A percentile compares a stretch with the other conserved stretches of the same genome.
Evolutionary conservation across 2,113 vertebrate species (phyloP).

Genomic region (Tragelaphus strepsiceros): DNA sequence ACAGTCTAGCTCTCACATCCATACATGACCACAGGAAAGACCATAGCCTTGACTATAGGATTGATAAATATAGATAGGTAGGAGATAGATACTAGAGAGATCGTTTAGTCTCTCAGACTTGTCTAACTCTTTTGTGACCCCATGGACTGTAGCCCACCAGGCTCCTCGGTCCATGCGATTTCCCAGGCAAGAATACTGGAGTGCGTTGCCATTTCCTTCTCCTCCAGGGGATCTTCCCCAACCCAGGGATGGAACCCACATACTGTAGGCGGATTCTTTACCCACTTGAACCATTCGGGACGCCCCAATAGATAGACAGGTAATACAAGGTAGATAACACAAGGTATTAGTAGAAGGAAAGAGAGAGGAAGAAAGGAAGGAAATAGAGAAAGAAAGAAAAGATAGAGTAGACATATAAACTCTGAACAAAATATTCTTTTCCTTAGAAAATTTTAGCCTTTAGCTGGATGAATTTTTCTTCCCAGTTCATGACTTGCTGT

Average conservation of each 20-base stretch:
- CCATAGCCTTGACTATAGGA: no score
- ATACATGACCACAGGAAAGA: no score
- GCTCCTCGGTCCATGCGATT: not conserved
- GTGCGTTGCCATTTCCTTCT: not conserved
- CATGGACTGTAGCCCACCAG: not conserved
- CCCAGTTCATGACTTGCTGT: not conserved
- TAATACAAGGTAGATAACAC: not conserved
- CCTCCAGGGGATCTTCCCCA: rapidly evolving
- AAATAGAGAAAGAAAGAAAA: not conserved
- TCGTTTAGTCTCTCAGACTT: not conserved
- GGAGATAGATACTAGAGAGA: not conserved
- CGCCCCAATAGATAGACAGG: rapidly evolving
- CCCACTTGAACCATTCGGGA: not conserved
- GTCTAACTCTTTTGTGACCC: not conserved
- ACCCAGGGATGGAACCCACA: not conserved
- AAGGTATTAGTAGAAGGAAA: not conserved
- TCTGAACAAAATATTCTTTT: not conserved
- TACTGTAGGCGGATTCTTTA: rapidly evolving
- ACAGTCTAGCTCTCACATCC: no score
- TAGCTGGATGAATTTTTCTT: not conserved
- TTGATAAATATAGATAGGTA: not conserved
- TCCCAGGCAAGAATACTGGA: not conserved
- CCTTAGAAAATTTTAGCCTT: not conserved
- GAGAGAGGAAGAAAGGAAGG: not conserved
- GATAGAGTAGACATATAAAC: not conserved